Percentiles rank a stretch among this genome's conserved stretches.
phyloP scores from a whole-genome alignment of 2,113 vertebrate genomes.

The Phyllostomus hastatus region DNA sequence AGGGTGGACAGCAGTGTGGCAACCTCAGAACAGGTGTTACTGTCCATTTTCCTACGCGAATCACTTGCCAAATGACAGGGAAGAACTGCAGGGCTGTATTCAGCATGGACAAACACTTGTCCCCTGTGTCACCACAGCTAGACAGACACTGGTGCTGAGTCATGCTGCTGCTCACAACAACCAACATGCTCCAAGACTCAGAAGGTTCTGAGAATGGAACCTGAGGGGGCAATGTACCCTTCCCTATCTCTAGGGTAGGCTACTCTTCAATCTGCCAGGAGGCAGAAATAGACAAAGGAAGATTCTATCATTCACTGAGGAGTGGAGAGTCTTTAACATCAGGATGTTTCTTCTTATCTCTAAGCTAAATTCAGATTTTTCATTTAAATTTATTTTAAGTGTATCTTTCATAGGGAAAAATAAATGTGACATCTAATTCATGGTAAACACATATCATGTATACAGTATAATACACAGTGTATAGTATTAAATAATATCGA shows the following conservation, averaged over 20 bases:
- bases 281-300: neutral
- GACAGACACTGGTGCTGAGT: slow-evolving; percentile 49
- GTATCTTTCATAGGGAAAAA: neutral
- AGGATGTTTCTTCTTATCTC: neutral
- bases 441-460: neutral
- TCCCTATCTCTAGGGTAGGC: neutral
- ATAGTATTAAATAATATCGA: neutral
- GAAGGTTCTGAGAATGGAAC: neutral
- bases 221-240: neutral
- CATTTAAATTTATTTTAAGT: neutral
- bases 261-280: neutral
- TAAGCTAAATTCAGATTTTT: neutral
- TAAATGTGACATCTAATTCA: neutral
- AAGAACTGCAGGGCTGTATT: neutral
- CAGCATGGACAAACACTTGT: slow-evolving; percentile 47
- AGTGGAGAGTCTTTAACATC: neutral
- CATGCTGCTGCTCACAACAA: slow-evolving; percentile 41
- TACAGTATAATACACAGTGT: neutral
- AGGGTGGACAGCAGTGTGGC: neutral
- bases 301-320: neutral
- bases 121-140: slow-evolving; percentile 29
- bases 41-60: neutral
- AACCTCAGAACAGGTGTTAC: neutral
- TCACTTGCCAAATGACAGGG: neutral
- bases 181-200: neutral